Conservation (phyloP, 2,888 invertebrate genomes). For the Idaea aversata region DNA sequence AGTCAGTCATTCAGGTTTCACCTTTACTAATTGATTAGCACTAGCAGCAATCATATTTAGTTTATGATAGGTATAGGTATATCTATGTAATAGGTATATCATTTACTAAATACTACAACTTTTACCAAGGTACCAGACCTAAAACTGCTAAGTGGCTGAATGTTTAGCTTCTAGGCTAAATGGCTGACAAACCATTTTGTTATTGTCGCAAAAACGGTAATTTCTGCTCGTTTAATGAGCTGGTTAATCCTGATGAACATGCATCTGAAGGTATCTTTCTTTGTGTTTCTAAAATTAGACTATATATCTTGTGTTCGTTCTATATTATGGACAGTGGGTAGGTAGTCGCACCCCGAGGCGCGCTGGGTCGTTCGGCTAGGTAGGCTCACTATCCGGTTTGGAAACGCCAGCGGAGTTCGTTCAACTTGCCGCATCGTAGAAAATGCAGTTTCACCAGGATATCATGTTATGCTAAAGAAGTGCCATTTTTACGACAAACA, state of each 20-base stretch:
- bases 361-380: slow-evolving; percentile 50
- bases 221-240: neutral
- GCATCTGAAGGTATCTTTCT: neutral
- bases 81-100: too few species aligned
- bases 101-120: too few species aligned
- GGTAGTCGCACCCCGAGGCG: slow-evolving; percentile 34
- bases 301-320: slow-evolving; percentile 31
- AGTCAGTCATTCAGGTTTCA: too few species aligned
- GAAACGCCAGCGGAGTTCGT: slow-evolving; percentile 64
- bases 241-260: neutral
- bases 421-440: slow-evolving; percentile 67
- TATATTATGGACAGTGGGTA: slow-evolving; percentile 40
- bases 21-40: too few species aligned
- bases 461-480: slow-evolving; percentile 49
- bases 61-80: too few species aligned
- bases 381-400: slow-evolving; percentile 73
- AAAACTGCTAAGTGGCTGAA: too few species aligned
- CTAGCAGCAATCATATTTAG: too few species aligned
- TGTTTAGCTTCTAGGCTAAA: neutral
- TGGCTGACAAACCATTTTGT: neutral
- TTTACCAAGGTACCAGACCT: too few species aligned
- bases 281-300: slow-evolving; percentile 39
- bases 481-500: slow-evolving; percentile 19
- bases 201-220: neutral
- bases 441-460: slow-evolving; percentile 61